A percentile compares a stretch with the other conserved stretches of the same genome.
Evolutionary conservation across 2,888 invertebrate species (phyloP).

Genomic region (Hemithea aestivaria): DNA sequence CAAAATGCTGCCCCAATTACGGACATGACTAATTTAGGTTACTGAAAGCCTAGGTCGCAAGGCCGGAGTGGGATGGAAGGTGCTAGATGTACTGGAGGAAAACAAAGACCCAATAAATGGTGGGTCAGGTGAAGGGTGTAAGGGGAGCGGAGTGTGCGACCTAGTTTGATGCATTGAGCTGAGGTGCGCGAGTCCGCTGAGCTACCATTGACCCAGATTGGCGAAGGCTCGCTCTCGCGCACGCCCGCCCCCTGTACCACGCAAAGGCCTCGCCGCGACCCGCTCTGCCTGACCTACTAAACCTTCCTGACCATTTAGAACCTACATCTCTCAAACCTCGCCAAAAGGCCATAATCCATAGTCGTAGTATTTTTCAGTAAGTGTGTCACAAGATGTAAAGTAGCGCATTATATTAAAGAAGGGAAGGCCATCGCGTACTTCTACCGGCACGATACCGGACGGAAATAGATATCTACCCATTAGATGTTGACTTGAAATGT

Average conservation of each 20-base stretch:
- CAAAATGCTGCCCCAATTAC: no score
- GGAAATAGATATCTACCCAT: no score
- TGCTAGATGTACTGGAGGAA: no score
- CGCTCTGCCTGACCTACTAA: slow-evolving; percentile 49
- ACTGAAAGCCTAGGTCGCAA: no score
- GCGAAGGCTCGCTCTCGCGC: slow-evolving; percentile 37
- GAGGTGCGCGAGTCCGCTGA: slow-evolving; percentile 11
- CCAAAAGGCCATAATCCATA: slow-evolving; percentile 10
- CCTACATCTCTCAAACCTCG: slow-evolving; percentile 24
- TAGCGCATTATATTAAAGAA: no score
- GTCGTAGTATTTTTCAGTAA: slow-evolving; percentile 2
- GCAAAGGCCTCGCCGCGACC: slow-evolving; percentile 40
- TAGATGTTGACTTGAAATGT: no score
- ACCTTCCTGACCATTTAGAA: slow-evolving; percentile 25
- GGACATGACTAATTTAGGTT: no score
- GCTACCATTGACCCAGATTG: slow-evolving; percentile 55
- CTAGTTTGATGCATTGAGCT: slow-evolving; percentile 27
- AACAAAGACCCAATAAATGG: no score
- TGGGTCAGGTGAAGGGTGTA: no score
- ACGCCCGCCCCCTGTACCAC: slow-evolving; percentile 34
- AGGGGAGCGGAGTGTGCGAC: slow-evolving; percentile 21
- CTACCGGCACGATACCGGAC: no score
- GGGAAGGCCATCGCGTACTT: no score
- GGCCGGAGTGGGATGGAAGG: no score
- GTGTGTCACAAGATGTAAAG: not conserved